A percentile compares a stretch with the other conserved stretches of the same genome.
These are phyloP conservation scores for Eretmocerus hayati DNA, from an alignment of 2,888 invertebrate species.

Conservation along the genomic window DNA sequence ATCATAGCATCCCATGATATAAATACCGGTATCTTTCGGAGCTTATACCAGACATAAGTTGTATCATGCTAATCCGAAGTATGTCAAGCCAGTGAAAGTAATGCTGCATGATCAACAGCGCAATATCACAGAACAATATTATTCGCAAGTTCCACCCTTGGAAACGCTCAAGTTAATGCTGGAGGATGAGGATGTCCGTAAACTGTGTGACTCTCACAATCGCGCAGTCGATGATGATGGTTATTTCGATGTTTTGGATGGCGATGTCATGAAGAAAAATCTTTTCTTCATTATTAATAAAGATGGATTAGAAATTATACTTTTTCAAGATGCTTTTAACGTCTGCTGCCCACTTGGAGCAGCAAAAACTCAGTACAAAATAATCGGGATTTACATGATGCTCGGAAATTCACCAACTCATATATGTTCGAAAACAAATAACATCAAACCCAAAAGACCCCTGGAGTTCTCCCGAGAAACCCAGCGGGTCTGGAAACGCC, in stretches of 20 bases:
- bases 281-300: background rate
- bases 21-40: background rate
- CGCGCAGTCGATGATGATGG: background rate
- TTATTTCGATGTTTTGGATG: background rate
- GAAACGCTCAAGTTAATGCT: constrained; percentile 2
- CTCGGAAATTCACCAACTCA: background rate
- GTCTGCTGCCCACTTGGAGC: constrained; percentile 17
- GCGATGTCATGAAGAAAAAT: background rate
- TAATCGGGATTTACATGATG: constrained; percentile 12
- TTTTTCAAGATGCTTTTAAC: constrained; percentile 26
- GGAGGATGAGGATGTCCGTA: background rate
- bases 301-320: constrained; percentile 11
- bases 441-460: no score
- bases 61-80: background rate
- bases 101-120: background rate
- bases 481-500: no score
- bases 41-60: background rate
- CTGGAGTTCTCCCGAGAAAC: no score
- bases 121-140: background rate
- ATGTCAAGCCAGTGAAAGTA: background rate
- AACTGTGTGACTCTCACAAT: background rate
- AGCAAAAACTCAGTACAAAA: background rate
- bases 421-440: constrained; percentile 9
- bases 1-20: no score
- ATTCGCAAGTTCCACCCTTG: constrained; percentile 7